A percentile compares a stretch with the other conserved stretches of the same genome.
These are phyloP conservation scores for Vanessa tameamea DNA, from an alignment of 1,140 invertebrate species.

Conservation along the genomic window DNA sequence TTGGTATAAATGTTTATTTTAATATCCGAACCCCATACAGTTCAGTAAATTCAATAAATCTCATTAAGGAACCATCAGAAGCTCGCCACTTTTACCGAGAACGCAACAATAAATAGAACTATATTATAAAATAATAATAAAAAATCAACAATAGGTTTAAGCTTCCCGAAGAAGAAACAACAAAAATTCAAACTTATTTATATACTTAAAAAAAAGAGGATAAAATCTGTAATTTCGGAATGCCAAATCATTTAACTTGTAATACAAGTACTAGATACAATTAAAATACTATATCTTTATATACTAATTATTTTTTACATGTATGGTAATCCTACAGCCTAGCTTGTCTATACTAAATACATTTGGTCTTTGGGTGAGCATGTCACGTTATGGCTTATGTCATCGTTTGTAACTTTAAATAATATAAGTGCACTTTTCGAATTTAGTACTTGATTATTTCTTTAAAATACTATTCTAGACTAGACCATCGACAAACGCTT, in stretches of 20 bases:
- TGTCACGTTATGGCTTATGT: slow-evolving; percentile 75
- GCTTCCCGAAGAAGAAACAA: slow-evolving; percentile 46
- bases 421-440: slow-evolving; percentile 77
- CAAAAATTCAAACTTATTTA: slow-evolving; percentile 40
- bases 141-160: slow-evolving; percentile 53
- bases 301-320: slow-evolving; percentile 50
- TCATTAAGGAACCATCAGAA: slow-evolving; percentile 57
- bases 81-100: slow-evolving; percentile 48
- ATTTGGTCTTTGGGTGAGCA: slow-evolving; percentile 80
- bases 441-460: slow-evolving; percentile 69
- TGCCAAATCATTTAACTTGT: slow-evolving; percentile 45
- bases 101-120: slow-evolving; percentile 64
- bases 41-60: slow-evolving; percentile 47
- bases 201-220: slow-evolving; percentile 40
- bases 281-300: slow-evolving; percentile 54
- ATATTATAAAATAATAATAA: slow-evolving; percentile 48
- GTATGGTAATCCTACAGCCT: slow-evolving; percentile 67
- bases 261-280: slow-evolving; percentile 35
- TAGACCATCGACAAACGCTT: slow-evolving; percentile 67
- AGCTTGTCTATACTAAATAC: slow-evolving; percentile 74
- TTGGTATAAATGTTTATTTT: slow-evolving; percentile 38
- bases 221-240: slow-evolving; percentile 54
- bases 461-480: slow-evolving; percentile 73
- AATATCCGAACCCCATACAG: slow-evolving; percentile 13
- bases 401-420: slow-evolving; percentile 69